Evolutionary conservation across 2,113 vertebrate genomes (phyloP).

Genomic region (Montifringilla adamsi): DNA sequence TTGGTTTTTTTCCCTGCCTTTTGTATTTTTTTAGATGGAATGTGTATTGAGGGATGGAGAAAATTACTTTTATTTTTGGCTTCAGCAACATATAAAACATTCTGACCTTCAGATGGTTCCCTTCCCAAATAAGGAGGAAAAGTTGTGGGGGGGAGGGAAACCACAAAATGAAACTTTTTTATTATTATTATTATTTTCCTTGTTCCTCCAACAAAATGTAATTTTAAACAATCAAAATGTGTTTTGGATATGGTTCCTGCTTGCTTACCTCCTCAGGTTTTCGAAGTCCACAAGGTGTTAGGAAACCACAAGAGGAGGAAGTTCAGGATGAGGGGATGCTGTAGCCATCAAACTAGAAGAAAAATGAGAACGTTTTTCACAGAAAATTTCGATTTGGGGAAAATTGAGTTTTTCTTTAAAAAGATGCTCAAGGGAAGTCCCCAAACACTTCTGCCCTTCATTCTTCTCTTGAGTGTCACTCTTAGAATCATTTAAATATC

Average conservation of each 20-base stretch:
- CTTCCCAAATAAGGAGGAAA: constrained; percentile 26
- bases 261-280: background rate
- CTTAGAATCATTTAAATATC: background rate
- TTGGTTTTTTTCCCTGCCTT: background rate
- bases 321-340: background rate
- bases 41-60: background rate
- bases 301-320: background rate
- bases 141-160: background rate
- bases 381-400: background rate
- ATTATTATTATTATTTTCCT: background rate
- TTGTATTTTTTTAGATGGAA: background rate
- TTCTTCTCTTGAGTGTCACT: background rate
- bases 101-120: constrained; percentile 13
- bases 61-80: constrained; percentile 34
- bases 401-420: background rate
- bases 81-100: background rate
- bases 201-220: background rate
- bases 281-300: background rate
- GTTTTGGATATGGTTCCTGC: background rate
- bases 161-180: background rate
- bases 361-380: background rate
- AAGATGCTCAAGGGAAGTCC: background rate
- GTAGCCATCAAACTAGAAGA: background rate
- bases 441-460: background rate
- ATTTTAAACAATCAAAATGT: background rate